Percentiles rank a stretch among this genome's conserved stretches.
phyloP scores from a whole-genome alignment of 2,888 invertebrate genomes.

The Diarsia rubi region DNA sequence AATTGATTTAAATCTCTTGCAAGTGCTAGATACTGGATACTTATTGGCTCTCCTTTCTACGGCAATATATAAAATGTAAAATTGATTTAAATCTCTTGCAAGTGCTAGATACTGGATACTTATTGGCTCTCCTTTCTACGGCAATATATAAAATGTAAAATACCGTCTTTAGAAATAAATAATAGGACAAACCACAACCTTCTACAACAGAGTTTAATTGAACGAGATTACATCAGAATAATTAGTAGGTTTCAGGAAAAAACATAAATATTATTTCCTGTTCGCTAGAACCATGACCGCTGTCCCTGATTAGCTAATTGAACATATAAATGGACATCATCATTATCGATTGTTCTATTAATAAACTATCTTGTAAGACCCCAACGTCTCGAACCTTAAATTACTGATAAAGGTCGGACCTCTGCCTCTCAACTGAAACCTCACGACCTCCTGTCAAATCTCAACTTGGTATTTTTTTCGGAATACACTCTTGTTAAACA shows the following conservation, averaged over 20 bases:
- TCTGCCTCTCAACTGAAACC: constrained; percentile 30
- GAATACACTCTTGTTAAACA: constrained; percentile 1
- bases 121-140: too few relatives aligned
- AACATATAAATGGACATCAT: constrained; percentile 38
- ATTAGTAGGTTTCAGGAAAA: constrained; percentile 60
- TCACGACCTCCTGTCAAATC: background rate
- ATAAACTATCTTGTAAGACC: constrained; percentile 31
- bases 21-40: too few relatives aligned
- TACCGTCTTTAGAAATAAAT: constrained; percentile 3
- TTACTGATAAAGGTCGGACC: constrained; percentile 23
- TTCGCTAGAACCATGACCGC: constrained; percentile 43
- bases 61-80: too few relatives aligned
- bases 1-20: too few relatives aligned
- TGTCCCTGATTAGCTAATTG: constrained; percentile 47
- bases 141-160: constrained; percentile 11
- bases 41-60: too few relatives aligned
- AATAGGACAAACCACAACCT: constrained; percentile 15
- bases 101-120: too few relatives aligned
- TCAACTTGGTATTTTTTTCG: background rate
- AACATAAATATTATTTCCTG: constrained; percentile 54
- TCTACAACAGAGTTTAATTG: constrained; percentile 24
- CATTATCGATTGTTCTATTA: constrained; percentile 55
- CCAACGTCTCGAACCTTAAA: constrained; percentile 23
- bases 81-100: too few relatives aligned
- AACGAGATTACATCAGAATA: constrained; percentile 52